Conservation (phyloP, 2,113 vertebrate genomes). For the Budorcas taxicolor region DNA sequence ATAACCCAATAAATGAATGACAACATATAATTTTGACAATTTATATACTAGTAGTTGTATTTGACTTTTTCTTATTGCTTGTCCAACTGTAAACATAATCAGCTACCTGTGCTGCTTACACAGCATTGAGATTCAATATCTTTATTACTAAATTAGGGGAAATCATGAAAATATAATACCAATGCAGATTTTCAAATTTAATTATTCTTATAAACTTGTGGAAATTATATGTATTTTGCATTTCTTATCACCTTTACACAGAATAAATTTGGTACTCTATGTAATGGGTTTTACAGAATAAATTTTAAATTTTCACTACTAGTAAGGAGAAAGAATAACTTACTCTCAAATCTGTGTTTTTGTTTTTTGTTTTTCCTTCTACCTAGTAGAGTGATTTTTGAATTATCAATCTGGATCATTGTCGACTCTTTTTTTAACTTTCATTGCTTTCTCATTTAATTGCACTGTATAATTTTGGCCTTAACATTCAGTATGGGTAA, state of each 20-base stretch:
- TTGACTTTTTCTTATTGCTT: not conserved
- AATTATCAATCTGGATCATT: not conserved
- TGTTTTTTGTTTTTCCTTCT: not conserved
- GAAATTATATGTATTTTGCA: not conserved
- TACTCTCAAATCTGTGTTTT: not conserved
- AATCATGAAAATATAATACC: not conserved
- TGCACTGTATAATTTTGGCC: not conserved
- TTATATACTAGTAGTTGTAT: not conserved
- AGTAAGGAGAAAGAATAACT: not conserved
- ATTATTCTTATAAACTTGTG: not conserved
- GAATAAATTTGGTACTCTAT: not conserved
- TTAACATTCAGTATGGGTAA: not conserved
- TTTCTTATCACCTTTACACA: not conserved
- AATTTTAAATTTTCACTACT: not conserved
- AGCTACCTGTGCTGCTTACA: not conserved
- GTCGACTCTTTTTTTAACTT: not conserved
- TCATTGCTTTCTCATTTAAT: not conserved
- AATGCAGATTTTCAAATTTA: not conserved
- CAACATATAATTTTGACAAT: not conserved
- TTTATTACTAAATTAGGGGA: not conserved
- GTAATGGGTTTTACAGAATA: not conserved
- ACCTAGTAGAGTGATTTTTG: not conserved
- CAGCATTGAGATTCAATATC: not conserved
- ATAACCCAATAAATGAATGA: not conserved
- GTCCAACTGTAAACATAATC: not conserved